These are phyloP conservation scores for Drosophila serrata DNA, from an alignment of 1,140 invertebrate genomes.

Conservation along the genomic window DNA sequence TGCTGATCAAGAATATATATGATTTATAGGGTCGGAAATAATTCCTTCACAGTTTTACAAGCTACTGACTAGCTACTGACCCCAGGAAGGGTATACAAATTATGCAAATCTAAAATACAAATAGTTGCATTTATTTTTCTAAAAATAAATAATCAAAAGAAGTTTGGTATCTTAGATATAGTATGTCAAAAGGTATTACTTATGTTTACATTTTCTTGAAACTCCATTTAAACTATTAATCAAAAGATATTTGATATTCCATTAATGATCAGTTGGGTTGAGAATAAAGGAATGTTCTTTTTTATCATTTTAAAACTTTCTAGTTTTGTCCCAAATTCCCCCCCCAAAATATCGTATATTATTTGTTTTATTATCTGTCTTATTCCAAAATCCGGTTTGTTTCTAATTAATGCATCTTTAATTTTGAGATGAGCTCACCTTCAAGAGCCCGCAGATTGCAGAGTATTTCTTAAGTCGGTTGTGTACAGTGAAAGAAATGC, in stretches of 20 bases:
- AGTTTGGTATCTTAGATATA: neutral
- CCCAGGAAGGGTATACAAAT: no score
- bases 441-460: neutral
- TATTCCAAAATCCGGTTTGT: conserved; percentile 37
- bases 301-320: conserved; percentile 5
- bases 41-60: no score
- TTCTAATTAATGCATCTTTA: conserved; percentile 16
- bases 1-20: no score
- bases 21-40: no score
- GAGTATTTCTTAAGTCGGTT: conserved; percentile 2
- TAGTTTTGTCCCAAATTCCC: neutral
- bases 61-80: no score
- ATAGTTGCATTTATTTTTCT: neutral
- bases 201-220: no score
- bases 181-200: neutral
- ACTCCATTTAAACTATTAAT: neutral
- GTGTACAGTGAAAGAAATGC: neutral
- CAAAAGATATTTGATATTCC: neutral
- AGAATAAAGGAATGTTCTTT: neutral
- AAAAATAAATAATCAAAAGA: neutral
- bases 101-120: neutral
- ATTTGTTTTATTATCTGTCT: neutral
- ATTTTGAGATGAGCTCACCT: conserved; percentile 9
- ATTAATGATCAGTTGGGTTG: neutral
- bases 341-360: conserved; percentile 1